Evolutionary conservation across 2,888 invertebrate species (phyloP), one percentile per base, ranked within the genome.

Genomic region (Allygus modestus): DNA sequence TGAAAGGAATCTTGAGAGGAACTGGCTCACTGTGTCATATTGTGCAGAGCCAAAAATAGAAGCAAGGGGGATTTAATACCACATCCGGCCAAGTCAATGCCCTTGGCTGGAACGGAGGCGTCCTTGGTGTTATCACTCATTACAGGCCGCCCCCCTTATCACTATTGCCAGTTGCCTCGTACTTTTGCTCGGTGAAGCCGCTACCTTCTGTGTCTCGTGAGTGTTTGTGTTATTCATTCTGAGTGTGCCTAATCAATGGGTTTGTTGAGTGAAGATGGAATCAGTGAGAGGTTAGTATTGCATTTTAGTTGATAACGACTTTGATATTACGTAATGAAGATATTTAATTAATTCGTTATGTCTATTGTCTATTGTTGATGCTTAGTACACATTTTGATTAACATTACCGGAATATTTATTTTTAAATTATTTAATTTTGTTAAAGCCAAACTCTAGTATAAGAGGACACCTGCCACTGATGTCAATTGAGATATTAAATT

Each of bases 21-120:
- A 37, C 9, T 37, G 37, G 4, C 37, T 37, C 37, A 37, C 5
- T 37, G 37, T 46, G 46, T 46, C 46, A 46, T 12, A 17, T 46
- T 1, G 46, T 17, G 11, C 1, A 12, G 7, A 20, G 58, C 58
- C 58, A 5, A 58, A 12, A 23, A 58, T 58, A 58, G 58, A 51
- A 37, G 15, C 58, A 23, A 58, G 58, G 58, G 58, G 58, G 23
- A 20, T 58, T 23, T 58, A 58, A 65, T 65, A 58, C 65, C 54
- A 20, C 23, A 15, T 65, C 65, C 28, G 65, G 26, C 12, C 12
- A 28, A 15, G 28, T 65, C 65, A 28, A 15, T 15, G 65, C 15
- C 65, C 31, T 58, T 58, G 58, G 12, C 65, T 65, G 65, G 65
- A n/a, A n/a, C n/a, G n/a, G n/a, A 65, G 65, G 28, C 65, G 31